Evolutionary conservation across 2,888 invertebrate species (phyloP).

Genomic region (Xanthia togata): DNA sequence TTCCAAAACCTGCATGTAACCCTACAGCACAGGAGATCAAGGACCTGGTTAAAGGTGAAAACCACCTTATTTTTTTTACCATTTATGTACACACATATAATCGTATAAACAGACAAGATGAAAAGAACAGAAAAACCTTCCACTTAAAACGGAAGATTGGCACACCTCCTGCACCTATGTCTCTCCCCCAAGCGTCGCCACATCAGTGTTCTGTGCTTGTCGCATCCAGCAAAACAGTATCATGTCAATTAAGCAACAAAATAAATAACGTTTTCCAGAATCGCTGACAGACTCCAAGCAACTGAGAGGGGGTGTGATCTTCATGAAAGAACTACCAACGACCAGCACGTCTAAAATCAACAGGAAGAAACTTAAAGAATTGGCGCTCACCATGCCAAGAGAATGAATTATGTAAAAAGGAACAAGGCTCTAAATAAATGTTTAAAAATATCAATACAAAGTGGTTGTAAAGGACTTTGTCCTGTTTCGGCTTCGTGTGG

Average conservation of each 20-base stretch:
- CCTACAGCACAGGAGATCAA: slow-evolving; percentile 78
- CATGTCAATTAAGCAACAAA: not conserved
- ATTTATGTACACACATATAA: too few relatives aligned
- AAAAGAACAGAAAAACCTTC: too few relatives aligned
- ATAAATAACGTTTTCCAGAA: slow-evolving; percentile 48
- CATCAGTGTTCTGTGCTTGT: not conserved
- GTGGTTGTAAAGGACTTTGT: not conserved
- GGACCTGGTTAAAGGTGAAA: slow-evolving; percentile 75
- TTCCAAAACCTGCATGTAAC: slow-evolving; percentile 62
- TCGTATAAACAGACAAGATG: too few relatives aligned
- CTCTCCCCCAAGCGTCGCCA: too few relatives aligned
- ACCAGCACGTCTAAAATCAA: slow-evolving; percentile 72
- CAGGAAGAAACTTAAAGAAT: slow-evolving; percentile 66
- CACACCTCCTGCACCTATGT: too few relatives aligned
- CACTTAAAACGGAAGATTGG: too few relatives aligned
- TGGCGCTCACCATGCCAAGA: slow-evolving; percentile 37
- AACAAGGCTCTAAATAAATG: too few relatives aligned
- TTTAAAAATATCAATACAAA: too few relatives aligned
- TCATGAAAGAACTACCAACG: slow-evolving; percentile 65
- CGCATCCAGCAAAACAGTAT: not conserved
- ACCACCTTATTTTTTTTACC: too few relatives aligned
- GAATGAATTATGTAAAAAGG: slow-evolving; percentile 17
- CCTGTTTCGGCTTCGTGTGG: too few relatives aligned
- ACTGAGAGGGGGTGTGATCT: slow-evolving; percentile 68
- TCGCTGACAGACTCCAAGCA: slow-evolving; percentile 66